These are phyloP conservation scores for Hedychridium roseum DNA, from an alignment of 2,888 invertebrate genomes.

Conservation along the genomic window DNA sequence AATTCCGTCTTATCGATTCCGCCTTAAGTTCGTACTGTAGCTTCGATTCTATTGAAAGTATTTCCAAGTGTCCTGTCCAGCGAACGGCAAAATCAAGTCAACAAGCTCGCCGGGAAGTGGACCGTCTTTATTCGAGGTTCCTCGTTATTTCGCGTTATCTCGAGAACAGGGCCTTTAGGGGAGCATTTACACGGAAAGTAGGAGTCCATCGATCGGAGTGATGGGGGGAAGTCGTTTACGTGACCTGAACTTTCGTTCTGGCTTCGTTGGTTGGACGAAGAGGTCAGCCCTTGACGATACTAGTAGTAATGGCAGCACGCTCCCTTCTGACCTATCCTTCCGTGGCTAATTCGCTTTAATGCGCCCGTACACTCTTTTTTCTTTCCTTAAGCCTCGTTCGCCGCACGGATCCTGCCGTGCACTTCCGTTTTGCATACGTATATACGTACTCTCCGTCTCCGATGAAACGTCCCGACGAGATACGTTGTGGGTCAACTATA, in stretches of 20 bases:
- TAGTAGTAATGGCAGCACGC: conserved; percentile 33
- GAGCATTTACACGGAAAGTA: conserved; percentile 40
- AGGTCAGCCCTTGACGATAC: conserved; percentile 35
- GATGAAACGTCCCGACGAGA: too few relatives aligned
- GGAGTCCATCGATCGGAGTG: conserved; percentile 37
- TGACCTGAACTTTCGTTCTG: conserved; percentile 42
- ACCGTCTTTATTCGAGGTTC: conserved; percentile 6
- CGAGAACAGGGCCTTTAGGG: conserved; percentile 19
- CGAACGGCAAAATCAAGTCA: too few relatives aligned
- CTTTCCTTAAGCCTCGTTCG: conserved; percentile 14
- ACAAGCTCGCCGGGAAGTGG: neutral
- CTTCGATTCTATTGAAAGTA: too few relatives aligned
- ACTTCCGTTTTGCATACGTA: too few relatives aligned
- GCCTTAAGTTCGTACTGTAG: too few relatives aligned
- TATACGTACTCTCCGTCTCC: too few relatives aligned
- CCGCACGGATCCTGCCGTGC: conserved; percentile 2
- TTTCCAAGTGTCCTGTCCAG: too few relatives aligned
- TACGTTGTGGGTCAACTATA: too few relatives aligned
- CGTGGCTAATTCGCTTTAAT: conserved; percentile 41
- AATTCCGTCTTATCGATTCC: too few relatives aligned
- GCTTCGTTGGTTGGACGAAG: conserved; percentile 23
- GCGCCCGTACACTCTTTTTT: conserved; percentile 22
- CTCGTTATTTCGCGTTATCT: conserved; percentile 13
- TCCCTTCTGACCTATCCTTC: conserved; percentile 34
- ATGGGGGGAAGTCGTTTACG: conserved; percentile 30